Base-by-base conservation (phyloP, 2,888 invertebrate species). In the Steromphala cineraria region DNA sequence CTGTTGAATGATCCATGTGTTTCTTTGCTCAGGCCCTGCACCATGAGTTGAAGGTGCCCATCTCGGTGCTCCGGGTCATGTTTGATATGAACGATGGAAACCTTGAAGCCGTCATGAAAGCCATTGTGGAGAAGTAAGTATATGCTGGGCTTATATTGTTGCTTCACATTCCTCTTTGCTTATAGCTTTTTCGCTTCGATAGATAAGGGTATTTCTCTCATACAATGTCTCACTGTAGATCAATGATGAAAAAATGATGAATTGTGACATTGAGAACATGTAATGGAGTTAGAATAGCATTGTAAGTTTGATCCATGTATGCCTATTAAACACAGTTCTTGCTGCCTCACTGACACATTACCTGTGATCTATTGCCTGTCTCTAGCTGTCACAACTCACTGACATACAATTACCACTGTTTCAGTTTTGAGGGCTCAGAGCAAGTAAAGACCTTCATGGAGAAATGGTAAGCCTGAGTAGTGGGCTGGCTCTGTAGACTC, bases 11-110 rank as follows among this genome's bases (percentile, higher is more conserved):
- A 8, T 36, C 53, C 4, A 15, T 28, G 17, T 67, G 10, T 67
- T 24, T 80, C 78, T 80, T 2, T 56, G 83, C 87, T 76, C 83
- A 92, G 92, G 88, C 88, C 7, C 77, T 92, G 53, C 89, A 91
- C 78, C 87, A 87, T 67, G 89, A 91, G 55, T 83, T 92, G 56
- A 87, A 89, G 19, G 87, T 92, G 4, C 90, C 91, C 0, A 80
- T 89, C 78, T 84, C 90, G 31, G 90, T 92, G 17, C 82, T 92
- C 53, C 84, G 89, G 77, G 91, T 90, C 7, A 87, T 92, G 19
- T 91, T 90, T 84, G 91, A 90, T 13, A 89, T 90, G 87, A 88
- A 91, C 82, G 90, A 89, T 62, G 89, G 89, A 62, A 89, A 89
- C 79, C 85, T 88, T 2, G 88, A 90, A 67, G 90, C 88, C 80